A percentile compares a stretch with the other conserved stretches of the same genome.
Conservation (phyloP, 2,888 invertebrate species). For the Ochropleura plecta region DNA sequence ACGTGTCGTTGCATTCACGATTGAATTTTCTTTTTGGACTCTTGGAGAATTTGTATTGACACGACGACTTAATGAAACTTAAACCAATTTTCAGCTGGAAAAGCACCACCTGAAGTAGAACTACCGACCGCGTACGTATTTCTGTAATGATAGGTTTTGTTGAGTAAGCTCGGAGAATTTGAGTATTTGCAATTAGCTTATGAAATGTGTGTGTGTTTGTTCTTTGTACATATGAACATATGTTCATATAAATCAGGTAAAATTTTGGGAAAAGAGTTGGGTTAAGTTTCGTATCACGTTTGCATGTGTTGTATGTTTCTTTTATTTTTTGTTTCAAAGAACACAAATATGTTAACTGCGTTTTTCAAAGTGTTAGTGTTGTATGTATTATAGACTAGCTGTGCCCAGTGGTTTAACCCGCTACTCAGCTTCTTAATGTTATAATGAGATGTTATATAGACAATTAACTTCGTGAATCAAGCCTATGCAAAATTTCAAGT, state of each 20-base stretch:
- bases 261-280: background rate
- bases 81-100: slow-evolving; percentile 54
- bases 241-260: background rate
- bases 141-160: background rate
- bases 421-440: no score
- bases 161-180: no score
- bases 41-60: background rate
- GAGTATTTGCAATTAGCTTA: background rate
- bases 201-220: background rate
- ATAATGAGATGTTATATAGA: no score
- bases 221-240: no score
- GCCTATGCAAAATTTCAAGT: no score
- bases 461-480: no score
- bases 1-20: no score
- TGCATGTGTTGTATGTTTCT: no score
- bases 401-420: no score
- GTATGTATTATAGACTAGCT: background rate
- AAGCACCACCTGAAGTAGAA: slow-evolving; percentile 24
- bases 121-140: slow-evolving; percentile 39
- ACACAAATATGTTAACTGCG: background rate
- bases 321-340: background rate
- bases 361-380: background rate
- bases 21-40: no score
- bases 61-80: background rate
- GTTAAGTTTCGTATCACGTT: background rate